Base-by-base conservation (phyloP, 2,113 vertebrate species). In the Dascyllus trimaculatus region DNA sequence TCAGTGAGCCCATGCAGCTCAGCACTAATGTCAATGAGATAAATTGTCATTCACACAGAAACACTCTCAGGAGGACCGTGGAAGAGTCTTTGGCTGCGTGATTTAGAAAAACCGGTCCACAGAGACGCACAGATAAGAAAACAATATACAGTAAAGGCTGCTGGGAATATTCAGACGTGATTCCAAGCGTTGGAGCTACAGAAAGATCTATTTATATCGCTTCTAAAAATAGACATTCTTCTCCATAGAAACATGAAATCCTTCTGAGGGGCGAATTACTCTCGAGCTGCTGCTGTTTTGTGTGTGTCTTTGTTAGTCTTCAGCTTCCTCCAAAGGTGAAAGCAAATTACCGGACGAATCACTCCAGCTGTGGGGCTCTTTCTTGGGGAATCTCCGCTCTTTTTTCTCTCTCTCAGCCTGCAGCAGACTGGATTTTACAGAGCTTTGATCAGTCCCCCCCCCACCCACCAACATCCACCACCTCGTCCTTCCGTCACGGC, bases 171-270 rank as follows among this genome's bases (percentile, higher is more conserved):
- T 85, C 81, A 85, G 38, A 82, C 71, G 66, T 87, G 74, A 86
- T 88, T 84, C 45, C 80, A 86, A 51, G 87, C 58, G 8, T 73
- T 35, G 59, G 76, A 75, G 89, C 89, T 21, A 90, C 84, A 85
- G 82, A 90, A 86, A 84, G 46, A 85, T 84, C 88, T 93, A 92
- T 94, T 94, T 93, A 81, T 93, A 91, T 59, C 72, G 1, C 75
- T 25, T 40, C 91, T 93, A 94, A 86, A 93, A 91, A 93, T 93
- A 94, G 92, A 78, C 71, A 68, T 85, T 82, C 81, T 93, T 93
- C 90, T 91, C 89, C 91, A 90, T 90, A 93, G 90, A 93, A 90
- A 93, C 91, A 87, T 90, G 88, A 93, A 93, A 90, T 92, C 85
- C 83, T 87, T 91, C 63, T 81, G 78, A 83, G 84, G 56, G 64